A percentile compares a stretch with the other conserved stretches of the same genome.
Evolutionary conservation across 2,113 vertebrate species (phyloP).

Genomic region (Nycticebus coucang): DNA sequence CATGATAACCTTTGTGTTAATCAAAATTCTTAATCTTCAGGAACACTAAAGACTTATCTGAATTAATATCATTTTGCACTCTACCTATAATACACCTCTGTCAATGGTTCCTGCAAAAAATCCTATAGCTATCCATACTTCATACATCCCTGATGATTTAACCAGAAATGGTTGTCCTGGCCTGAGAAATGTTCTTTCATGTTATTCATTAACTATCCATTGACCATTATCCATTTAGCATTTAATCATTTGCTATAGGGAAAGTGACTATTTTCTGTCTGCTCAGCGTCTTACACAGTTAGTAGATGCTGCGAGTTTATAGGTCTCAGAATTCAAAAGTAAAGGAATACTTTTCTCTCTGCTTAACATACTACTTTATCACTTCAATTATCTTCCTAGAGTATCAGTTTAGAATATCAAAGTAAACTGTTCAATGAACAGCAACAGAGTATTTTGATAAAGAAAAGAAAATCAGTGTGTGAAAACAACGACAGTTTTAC

Average conservation of each 20-base stretch:
- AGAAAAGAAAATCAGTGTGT: background rate
- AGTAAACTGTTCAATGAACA: background rate
- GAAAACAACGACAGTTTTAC: background rate
- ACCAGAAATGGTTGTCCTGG: background rate
- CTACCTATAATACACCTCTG: background rate
- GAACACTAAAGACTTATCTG: background rate
- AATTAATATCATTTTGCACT: background rate
- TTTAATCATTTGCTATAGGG: background rate
- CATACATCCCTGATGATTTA: background rate
- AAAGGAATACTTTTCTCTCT: background rate
- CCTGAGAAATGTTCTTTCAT: background rate
- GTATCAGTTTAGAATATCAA: background rate
- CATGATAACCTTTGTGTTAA: background rate
- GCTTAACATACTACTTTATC: background rate
- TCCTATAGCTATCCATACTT: background rate
- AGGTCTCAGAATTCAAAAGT: conserved; percentile 9
- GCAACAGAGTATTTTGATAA: background rate
- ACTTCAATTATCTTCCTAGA: background rate
- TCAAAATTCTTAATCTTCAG: background rate
- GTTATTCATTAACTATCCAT: background rate
- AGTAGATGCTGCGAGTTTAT: background rate
- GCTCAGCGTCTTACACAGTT: background rate
- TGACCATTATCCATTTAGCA: background rate
- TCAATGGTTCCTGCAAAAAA: background rate
- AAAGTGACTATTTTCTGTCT: background rate